These are phyloP conservation scores for Condylura cristata DNA, from an alignment of 2,113 vertebrate species.

Conservation along the genomic window DNA sequence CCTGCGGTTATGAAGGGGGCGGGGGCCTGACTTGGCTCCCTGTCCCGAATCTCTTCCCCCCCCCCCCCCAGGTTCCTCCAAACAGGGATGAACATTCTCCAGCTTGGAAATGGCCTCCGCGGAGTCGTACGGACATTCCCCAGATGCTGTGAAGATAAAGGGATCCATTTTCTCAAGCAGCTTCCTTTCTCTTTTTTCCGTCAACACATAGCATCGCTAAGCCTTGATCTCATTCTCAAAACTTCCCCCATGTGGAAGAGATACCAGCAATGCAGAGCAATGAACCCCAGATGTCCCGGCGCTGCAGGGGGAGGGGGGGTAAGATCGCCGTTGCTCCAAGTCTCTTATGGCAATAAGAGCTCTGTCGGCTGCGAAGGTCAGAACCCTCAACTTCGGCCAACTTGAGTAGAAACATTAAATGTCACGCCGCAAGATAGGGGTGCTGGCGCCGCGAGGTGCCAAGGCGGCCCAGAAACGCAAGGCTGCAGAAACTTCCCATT, in stretches of 20 bases:
- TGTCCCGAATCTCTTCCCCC: background rate
- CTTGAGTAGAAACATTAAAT: background rate
- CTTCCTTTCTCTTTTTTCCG: background rate
- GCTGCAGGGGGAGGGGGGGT: background rate
- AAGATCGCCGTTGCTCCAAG: background rate
- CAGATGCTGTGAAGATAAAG: background rate
- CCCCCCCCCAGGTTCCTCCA: background rate
- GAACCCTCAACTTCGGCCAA: background rate
- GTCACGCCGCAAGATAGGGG: background rate
- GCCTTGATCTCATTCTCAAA: background rate
- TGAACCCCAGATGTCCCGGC: background rate
- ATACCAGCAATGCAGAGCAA: background rate
- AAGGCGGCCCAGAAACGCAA: background rate
- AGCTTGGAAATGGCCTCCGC: background rate
- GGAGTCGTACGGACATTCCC: background rate
- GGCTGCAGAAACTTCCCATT: rapidly evolving
- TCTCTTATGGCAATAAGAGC: background rate
- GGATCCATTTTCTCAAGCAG: background rate
- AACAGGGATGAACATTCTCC: background rate
- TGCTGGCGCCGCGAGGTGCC: background rate
- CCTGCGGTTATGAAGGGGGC: background rate
- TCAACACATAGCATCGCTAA: background rate
- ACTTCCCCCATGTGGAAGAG: background rate
- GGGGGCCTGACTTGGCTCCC: background rate
- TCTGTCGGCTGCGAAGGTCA: background rate